A percentile compares a stretch with the other conserved stretches of the same genome.
phyloP scores from a whole-genome alignment of 2,797 vertebrate genomes.

The Rhodeus uyekii region DNA sequence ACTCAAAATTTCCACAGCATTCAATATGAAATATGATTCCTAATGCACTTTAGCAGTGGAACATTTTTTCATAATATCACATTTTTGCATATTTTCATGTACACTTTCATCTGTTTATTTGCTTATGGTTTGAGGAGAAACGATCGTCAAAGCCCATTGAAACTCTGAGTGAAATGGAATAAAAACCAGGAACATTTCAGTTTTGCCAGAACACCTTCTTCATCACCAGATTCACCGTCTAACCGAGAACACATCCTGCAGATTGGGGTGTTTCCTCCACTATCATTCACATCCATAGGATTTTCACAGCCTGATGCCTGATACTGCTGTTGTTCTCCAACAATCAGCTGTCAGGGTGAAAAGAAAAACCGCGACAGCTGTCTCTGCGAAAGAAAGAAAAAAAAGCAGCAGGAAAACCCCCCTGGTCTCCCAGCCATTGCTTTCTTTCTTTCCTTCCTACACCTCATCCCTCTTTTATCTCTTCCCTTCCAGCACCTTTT shows the following conservation, averaged over 20 bases:
- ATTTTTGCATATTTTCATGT: constrained; percentile 18
- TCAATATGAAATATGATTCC: constrained; percentile 8
- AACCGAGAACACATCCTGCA: not conserved
- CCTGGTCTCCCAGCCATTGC: not conserved
- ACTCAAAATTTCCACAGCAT: constrained; percentile 10
- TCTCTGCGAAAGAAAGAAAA: not conserved
- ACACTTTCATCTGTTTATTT: not conserved
- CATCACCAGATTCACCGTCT: constrained; percentile 4
- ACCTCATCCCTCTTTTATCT: constrained; percentile 4
- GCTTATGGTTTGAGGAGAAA: not conserved
- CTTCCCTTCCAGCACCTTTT: constrained; percentile 49
- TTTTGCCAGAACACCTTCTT: not conserved
- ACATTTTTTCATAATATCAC: not conserved
- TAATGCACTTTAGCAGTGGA: not conserved
- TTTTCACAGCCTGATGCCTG: not conserved
- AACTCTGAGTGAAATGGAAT: not conserved
- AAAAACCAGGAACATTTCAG: not conserved
- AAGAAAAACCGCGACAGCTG: not conserved
- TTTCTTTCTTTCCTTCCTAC: not conserved
- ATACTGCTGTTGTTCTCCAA: not conserved
- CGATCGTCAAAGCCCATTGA: not conserved
- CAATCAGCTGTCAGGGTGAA: not conserved
- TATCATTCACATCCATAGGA: not conserved
- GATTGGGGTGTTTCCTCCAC: constrained; percentile 21
- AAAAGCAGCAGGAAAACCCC: constrained; percentile 18